phyloP scores from a whole-genome alignment of 2,888 invertebrate species.

The Cosmopolites sordidus region DNA sequence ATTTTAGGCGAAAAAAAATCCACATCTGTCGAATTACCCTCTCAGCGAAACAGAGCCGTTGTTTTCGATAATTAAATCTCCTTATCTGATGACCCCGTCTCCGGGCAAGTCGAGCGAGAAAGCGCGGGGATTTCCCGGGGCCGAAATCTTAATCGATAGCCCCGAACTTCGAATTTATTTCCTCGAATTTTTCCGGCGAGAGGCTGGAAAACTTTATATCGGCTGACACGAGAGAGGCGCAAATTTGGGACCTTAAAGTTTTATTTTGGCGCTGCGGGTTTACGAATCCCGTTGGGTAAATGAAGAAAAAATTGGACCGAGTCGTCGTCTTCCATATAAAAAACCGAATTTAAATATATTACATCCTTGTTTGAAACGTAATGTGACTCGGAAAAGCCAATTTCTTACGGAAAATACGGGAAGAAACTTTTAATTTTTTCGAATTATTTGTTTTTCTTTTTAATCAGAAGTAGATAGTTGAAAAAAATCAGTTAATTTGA shows the following conservation, averaged over 20 bases:
- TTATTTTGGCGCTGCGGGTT: slow-evolving; percentile 5
- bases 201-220: neutral
- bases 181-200: slow-evolving; percentile 20
- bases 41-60: slow-evolving; percentile 4
- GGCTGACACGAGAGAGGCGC: no score
- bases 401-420: no score
- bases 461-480: no score
- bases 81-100: slow-evolving; percentile 23
- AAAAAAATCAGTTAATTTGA: no score
- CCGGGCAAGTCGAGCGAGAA: slow-evolving; percentile 10
- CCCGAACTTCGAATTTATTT: slow-evolving; percentile 19
- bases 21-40: slow-evolving; percentile 1
- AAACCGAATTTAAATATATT: no score
- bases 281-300: no score
- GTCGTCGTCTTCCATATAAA: no score
- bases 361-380: no score
- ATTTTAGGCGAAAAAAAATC: neutral
- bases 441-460: no score
- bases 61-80: slow-evolving; percentile 24
- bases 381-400: no score
- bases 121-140: slow-evolving; percentile 15
- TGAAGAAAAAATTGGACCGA: no score
- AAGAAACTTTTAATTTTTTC: no score
- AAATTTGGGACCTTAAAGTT: slow-evolving; percentile 13
- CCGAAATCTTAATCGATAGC: slow-evolving; percentile 22